A percentile compares a stretch with the other conserved stretches of the same genome.
phyloP scores from a whole-genome alignment of 2,888 invertebrate species.

The Cinara cedri region DNA sequence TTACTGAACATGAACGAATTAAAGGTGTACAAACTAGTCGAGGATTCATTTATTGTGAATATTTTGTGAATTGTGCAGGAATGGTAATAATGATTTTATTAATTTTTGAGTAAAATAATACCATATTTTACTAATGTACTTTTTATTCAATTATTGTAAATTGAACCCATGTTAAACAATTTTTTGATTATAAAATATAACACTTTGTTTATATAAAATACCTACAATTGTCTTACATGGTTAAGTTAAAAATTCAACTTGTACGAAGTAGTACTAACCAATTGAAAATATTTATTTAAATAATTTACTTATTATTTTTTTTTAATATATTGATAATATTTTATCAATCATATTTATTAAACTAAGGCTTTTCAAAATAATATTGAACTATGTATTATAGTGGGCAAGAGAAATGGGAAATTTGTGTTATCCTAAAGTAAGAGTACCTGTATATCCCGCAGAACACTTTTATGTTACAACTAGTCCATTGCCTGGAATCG shows the following conservation, averaged over 20 bases:
- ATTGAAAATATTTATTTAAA: no score
- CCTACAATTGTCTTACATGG: no score
- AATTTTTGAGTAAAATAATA: slow-evolving; percentile 1
- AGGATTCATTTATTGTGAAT: slow-evolving; percentile 69
- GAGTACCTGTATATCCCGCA: slow-evolving; percentile 74
- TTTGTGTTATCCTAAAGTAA: slow-evolving; percentile 67
- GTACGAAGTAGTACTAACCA: no score
- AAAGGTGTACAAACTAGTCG: slow-evolving; percentile 69
- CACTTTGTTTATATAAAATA: no score
- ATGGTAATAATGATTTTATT: slow-evolving; percentile 65
- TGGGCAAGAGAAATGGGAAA: slow-evolving; percentile 71
- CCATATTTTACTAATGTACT: no score
- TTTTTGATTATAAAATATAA: no score
- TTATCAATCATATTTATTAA: background rate
- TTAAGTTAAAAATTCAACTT: no score
- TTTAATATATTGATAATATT: background rate
- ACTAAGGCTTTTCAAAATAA: background rate
- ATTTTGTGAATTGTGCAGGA: slow-evolving; percentile 74
- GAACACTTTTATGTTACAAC: slow-evolving; percentile 74
- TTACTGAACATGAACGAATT: slow-evolving; percentile 68
- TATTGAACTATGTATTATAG: slow-evolving; percentile 61
- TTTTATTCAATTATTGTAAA: no score
- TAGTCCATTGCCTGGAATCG: slow-evolving; percentile 62
- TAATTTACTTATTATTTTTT: background rate
- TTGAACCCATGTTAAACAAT: no score